Conservation (phyloP, 1,140 invertebrate species). For the Scylla paramamosain region DNA sequence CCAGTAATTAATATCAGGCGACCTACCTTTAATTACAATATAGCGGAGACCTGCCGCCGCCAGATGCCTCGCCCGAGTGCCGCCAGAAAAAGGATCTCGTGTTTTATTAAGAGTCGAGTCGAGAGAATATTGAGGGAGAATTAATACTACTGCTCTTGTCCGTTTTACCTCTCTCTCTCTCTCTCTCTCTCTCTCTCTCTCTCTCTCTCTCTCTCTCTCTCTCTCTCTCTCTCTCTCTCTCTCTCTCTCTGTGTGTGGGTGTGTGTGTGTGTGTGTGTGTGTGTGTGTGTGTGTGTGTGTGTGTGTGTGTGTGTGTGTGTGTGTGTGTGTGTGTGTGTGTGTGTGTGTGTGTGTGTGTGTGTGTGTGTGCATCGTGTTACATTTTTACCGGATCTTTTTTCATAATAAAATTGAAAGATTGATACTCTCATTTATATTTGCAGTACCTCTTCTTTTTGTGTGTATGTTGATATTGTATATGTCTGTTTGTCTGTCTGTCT, state of each 20-base stretch:
- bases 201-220: too few species aligned
- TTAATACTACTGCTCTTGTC: too few species aligned
- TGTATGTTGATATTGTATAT: background rate
- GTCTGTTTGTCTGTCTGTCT: background rate
- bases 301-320: background rate
- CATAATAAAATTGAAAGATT: background rate
- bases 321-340: conserved; percentile 30
- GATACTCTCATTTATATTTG: background rate
- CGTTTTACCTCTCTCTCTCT: too few species aligned
- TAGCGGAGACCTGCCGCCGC: background rate
- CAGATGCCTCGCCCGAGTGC: background rate
- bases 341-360: conserved; percentile 31
- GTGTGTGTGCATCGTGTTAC: background rate
- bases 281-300: background rate
- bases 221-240: too few species aligned
- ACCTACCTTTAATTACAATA: background rate
- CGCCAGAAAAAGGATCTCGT: too few species aligned
- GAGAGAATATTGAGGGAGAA: too few species aligned
- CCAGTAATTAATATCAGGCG: background rate
- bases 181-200: too few species aligned
- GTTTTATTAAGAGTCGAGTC: too few species aligned
- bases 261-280: too few species aligned
- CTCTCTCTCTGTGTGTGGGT: too few species aligned
- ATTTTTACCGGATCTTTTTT: background rate
- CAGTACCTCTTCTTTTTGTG: background rate